A percentile compares a stretch with the other conserved stretches of the same genome.
phyloP scores from a whole-genome alignment of 2,797 vertebrate genomes.

The Smutsia gigantea region DNA sequence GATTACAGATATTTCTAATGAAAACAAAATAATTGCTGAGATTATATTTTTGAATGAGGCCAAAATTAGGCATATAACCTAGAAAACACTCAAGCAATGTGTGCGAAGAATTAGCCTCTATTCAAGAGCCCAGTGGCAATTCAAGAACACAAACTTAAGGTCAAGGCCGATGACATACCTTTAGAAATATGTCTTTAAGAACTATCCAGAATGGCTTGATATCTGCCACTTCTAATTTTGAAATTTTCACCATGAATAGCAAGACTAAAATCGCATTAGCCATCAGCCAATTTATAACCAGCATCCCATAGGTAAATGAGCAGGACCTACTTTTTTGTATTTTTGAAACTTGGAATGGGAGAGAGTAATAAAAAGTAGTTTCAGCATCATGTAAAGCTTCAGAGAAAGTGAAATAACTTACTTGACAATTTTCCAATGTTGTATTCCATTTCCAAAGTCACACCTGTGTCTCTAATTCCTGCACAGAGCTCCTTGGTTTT shows the following conservation, averaged over 20 bases:
- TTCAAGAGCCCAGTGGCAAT: neutral
- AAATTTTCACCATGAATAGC: neutral
- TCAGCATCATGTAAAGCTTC: neutral
- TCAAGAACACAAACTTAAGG: neutral
- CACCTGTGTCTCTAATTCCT: neutral
- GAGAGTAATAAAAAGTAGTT: neutral
- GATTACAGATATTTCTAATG: neutral
- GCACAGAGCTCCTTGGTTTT: neutral
- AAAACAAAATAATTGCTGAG: neutral
- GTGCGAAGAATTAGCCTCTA: neutral
- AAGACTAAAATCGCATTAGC: constrained; percentile 5
- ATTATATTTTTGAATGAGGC: neutral
- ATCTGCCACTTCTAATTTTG: neutral
- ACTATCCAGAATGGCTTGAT: neutral
- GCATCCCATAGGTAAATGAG: neutral
- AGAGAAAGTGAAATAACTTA: neutral
- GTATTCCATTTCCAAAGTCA: neutral
- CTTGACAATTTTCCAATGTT: neutral
- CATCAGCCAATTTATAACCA: neutral
- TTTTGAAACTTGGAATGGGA: neutral
- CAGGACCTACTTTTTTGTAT: neutral
- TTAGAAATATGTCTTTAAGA: neutral
- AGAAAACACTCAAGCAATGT: neutral
- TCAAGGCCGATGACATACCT: neutral
- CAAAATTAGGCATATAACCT: neutral